Conservation (phyloP, 2,797 vertebrate genomes). For the Mallotus villosus region DNA sequence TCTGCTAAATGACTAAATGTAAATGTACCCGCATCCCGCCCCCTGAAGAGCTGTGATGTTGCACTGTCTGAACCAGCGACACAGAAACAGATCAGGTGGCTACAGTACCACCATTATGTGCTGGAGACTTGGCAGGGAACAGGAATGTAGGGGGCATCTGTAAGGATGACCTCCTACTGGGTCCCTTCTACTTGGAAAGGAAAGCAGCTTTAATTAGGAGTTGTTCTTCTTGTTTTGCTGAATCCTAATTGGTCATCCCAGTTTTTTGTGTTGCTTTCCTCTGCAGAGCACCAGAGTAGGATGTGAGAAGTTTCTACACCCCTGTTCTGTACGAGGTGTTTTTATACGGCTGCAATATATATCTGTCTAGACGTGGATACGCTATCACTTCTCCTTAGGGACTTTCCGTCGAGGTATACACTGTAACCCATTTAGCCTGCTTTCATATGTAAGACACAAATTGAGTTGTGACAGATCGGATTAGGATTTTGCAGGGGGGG, state of each 20-base stretch:
- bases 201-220: neutral
- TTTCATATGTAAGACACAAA: neutral
- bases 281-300: neutral
- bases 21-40: too few relatives aligned
- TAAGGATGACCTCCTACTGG: neutral
- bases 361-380: too few relatives aligned
- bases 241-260: neutral
- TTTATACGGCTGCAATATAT: too few relatives aligned
- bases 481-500: neutral
- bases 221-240: neutral
- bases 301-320: neutral
- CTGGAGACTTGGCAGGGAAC: neutral
- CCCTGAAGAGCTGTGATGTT: too few relatives aligned
- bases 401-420: slow-evolving; percentile 9
- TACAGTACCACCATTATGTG: neutral
- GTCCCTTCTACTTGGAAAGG: too few relatives aligned
- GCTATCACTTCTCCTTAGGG: neutral
- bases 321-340: neutral
- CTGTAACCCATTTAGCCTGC: neutral
- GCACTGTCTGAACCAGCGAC: too few relatives aligned
- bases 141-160: neutral
- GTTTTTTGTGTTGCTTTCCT: neutral
- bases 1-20: too few relatives aligned
- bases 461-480: neutral
- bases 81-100: too few relatives aligned